Evolutionary conservation across 2,888 invertebrate genomes (phyloP).

Genomic region (Clistopyga incitator): DNA sequence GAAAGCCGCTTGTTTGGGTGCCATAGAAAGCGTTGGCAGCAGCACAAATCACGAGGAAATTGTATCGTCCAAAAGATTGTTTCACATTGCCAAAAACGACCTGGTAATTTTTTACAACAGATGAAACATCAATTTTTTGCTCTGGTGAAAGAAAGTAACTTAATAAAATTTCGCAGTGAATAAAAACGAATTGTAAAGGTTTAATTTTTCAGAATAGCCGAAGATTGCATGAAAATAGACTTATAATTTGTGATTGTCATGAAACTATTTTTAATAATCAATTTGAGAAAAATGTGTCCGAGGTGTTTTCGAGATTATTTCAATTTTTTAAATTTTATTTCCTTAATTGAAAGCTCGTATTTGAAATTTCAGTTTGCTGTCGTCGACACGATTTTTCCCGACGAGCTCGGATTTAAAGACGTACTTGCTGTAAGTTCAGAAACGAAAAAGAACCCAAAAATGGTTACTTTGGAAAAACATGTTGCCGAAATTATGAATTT

Average conservation of each 20-base stretch:
- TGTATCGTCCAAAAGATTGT: constrained; percentile 68
- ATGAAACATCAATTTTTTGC: not conserved
- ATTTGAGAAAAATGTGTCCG: too few species aligned
- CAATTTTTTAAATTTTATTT: not conserved
- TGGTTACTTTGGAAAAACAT: not conserved
- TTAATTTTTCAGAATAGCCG: too few species aligned
- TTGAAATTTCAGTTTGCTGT: constrained; percentile 70
- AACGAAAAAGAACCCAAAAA: not conserved
- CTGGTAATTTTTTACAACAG: constrained; percentile 72
- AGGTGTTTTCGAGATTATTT: too few species aligned
- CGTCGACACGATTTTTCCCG: constrained; percentile 76
- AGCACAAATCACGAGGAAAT: constrained; percentile 71
- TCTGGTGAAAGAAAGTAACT: not conserved
- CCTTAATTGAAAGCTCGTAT: not conserved
- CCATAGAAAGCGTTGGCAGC: constrained; percentile 62
- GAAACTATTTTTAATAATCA: too few species aligned
- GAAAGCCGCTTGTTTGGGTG: constrained; percentile 71
- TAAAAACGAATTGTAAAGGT: too few species aligned
- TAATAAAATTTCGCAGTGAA: too few species aligned
- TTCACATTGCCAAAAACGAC: constrained; percentile 73
- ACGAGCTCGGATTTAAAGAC: constrained; percentile 71
- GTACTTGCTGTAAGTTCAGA: constrained; percentile 74
- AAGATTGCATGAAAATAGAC: too few species aligned
- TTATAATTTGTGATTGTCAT: too few species aligned
- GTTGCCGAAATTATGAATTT: not conserved